phyloP scores from a whole-genome alignment of 2,797 vertebrate species.

The Pogoniulus pusillus region DNA sequence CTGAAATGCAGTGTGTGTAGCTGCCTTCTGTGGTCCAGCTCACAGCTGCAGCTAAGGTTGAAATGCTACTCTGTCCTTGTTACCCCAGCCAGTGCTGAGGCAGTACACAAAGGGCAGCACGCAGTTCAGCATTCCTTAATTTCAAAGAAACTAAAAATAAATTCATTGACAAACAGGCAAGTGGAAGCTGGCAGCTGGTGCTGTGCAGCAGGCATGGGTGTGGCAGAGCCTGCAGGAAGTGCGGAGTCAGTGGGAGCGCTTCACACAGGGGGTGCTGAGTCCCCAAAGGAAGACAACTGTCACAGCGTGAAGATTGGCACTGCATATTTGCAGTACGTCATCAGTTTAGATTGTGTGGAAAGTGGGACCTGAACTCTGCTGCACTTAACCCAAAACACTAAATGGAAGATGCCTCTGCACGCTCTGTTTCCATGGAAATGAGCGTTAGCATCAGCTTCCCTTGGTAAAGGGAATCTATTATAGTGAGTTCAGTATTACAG shows the following conservation, averaged over 20 bases:
- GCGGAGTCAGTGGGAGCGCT: background rate
- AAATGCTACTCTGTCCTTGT: background rate
- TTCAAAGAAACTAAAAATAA: constrained; percentile 7
- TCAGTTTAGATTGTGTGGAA: constrained; percentile 11
- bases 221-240: background rate
- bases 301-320: background rate
- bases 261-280: fast-evolving
- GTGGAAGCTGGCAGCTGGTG: background rate
- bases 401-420: constrained; percentile 40
- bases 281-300: background rate
- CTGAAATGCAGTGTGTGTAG: background rate
- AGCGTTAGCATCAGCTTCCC: background rate
- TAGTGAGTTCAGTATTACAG: constrained; percentile 9
- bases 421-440: constrained; percentile 71
- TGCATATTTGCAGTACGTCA: background rate
- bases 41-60: background rate
- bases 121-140: background rate
- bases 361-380: constrained; percentile 42
- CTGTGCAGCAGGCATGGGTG: background rate
- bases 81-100: background rate
- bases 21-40: background rate
- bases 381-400: constrained; percentile 51
- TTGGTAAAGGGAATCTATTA: background rate
- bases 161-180: constrained; percentile 22
- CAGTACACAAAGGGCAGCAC: background rate